These are phyloP conservation scores for Matsumyia berberina DNA, from an alignment of 2,888 invertebrate species.

Conservation along the genomic window DNA sequence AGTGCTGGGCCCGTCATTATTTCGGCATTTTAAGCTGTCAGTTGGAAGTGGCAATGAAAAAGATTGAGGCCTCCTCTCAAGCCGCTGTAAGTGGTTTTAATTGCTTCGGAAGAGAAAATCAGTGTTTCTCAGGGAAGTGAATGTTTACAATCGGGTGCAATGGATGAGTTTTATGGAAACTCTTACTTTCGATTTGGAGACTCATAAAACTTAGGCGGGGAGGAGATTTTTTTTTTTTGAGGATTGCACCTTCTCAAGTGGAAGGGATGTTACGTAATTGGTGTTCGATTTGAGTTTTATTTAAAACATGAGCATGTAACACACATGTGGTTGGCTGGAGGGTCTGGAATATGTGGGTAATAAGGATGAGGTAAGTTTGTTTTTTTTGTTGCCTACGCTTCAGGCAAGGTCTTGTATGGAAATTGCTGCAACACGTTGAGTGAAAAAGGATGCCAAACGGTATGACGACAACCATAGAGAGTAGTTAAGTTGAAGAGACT, in stretches of 20 bases:
- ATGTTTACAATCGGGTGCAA: background rate
- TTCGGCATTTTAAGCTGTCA: conserved; percentile 31
- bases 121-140: conserved; percentile 12
- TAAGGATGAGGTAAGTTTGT: background rate
- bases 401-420: no score
- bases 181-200: conserved; percentile 22
- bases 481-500: no score
- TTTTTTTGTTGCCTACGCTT: background rate
- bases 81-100: conserved; percentile 29
- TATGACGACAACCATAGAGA: no score
- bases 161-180: conserved; percentile 12
- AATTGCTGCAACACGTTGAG: no score
- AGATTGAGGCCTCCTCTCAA: no score
- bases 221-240: no score
- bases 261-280: background rate
- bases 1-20: conserved; percentile 12
- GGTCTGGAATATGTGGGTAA: background rate
- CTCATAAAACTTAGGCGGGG: background rate
- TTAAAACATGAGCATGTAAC: background rate
- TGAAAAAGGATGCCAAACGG: no score
- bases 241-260: conserved; percentile 1
- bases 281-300: background rate
- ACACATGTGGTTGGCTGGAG: background rate
- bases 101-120: conserved; percentile 16
- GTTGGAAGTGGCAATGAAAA: conserved; percentile 27